Conservation (phyloP, 2,888 invertebrate species). For the Synanthedon myopaeformis region DNA sequence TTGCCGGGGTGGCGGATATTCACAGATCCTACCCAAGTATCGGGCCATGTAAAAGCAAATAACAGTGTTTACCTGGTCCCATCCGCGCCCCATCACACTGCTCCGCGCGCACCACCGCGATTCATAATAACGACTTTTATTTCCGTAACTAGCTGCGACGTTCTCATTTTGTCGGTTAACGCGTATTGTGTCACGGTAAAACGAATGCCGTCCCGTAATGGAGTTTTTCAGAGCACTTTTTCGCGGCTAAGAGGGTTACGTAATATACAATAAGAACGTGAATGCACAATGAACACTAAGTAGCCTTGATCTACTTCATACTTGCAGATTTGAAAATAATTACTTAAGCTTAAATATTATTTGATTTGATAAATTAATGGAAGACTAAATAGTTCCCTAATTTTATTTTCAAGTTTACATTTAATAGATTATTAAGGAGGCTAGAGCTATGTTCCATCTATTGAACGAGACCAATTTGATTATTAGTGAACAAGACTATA, state of each 20-base stretch:
- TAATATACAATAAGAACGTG: conserved; percentile 33
- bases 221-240: conserved; percentile 58
- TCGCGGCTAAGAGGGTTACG: conserved; percentile 21
- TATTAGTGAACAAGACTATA: too few relatives aligned
- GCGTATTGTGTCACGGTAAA: conserved; percentile 53
- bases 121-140: conserved; percentile 62
- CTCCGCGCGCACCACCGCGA: conserved; percentile 12
- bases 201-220: conserved; percentile 54
- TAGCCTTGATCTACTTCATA: conserved; percentile 33
- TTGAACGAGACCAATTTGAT: too few relatives aligned
- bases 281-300: conserved; percentile 42
- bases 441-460: too few relatives aligned
- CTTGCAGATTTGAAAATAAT: conserved; percentile 18
- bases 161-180: conserved; percentile 60
- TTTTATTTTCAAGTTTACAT: too few relatives aligned
- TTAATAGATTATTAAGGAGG: too few relatives aligned
- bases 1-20: conserved; percentile 44
- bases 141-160: conserved; percentile 59
- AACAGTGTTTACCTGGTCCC: conserved; percentile 51
- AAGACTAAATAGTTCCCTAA: too few relatives aligned
- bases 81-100: conserved; percentile 14
- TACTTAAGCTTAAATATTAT: conserved; percentile 8
- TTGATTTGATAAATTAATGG: too few relatives aligned
- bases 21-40: conserved; percentile 56
- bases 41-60: conserved; percentile 50